Evolutionary conservation across 2,113 vertebrate genomes (phyloP).

Genomic region (Piaya cayana): DNA sequence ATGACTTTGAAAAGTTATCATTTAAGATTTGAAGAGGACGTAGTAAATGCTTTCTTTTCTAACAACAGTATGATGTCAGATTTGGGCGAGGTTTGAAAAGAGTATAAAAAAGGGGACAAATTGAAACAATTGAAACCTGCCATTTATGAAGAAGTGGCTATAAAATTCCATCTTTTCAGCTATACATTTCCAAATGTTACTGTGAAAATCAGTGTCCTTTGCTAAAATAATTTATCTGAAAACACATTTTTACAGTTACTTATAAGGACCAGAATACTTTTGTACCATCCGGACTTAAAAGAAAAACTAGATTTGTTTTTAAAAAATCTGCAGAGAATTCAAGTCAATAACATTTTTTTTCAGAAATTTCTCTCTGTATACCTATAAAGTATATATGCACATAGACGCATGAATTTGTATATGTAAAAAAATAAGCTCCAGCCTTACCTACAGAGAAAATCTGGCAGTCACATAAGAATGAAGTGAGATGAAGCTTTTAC

Average conservation of each 20-base stretch:
- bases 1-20: not conserved
- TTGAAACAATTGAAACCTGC: not conserved
- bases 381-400: not conserved
- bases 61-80: not conserved
- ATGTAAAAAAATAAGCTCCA: not conserved
- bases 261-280: not conserved
- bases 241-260: not conserved
- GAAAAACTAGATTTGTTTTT: not conserved
- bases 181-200: not conserved
- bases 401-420: not conserved
- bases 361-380: not conserved
- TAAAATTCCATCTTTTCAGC: not conserved
- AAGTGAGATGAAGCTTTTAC: not conserved
- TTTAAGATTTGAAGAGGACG: not conserved
- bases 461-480: not conserved
- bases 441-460: constrained; percentile 49
- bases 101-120: not conserved
- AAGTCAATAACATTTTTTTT: not conserved
- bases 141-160: not conserved
- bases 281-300: not conserved
- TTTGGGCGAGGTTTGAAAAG: not conserved
- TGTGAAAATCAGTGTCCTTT: not conserved
- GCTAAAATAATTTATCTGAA: not conserved
- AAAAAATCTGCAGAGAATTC: not conserved
- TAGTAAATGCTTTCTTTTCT: not conserved